Evolutionary conservation across 2,888 invertebrate species (phyloP), one percentile per base, ranked within the genome.

Genomic region (Nemapogon koenigi): DNA sequence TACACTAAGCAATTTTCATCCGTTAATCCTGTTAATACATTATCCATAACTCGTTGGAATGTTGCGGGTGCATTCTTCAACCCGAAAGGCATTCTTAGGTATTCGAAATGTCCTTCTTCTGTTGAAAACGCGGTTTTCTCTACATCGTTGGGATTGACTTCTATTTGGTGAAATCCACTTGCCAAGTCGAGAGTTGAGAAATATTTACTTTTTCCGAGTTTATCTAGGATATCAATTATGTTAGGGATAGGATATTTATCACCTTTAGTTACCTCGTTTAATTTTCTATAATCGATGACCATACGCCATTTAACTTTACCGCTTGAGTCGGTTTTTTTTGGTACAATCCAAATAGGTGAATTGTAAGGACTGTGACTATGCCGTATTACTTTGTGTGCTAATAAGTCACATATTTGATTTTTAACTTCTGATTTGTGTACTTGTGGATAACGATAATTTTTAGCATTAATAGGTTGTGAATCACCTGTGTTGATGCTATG

Each of bases 121-220:
- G 49, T 49, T 8, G 37, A 47, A 28, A 59, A 55, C 1, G 55
- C 52, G 1, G 57, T 59, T 42, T 55, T 55, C 3, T 43, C 38
- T 6, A 46, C 41, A 31, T 53, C 51, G 16, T 42, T 40, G 13
- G 42, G 16, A 31, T 31, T 8, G 6, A 41, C 10, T 40, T 45
- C 35, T 45, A 37, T 18, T 37, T 28, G 37, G 14, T 29, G 37
- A 28, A 37, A 37, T 2, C 37, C 37, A 14, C 8, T n/a, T 10
- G 15, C 33, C 4, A 18, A 19, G 27, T 48, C 46, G 36, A 49
- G 17, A 2, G 47, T 49, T 1, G 48, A 42, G 25, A 50, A 50
- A 18, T 50, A 50, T 16, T 30, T 39, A 4, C 43, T 43, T 15
- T 48, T 41, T 22, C 47, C 44, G 35, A 49, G 25, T 29, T 46